A percentile compares a stretch with the other conserved stretches of the same genome.
Conservation (phyloP, 2,888 invertebrate genomes). For the Acronicta psi region DNA sequence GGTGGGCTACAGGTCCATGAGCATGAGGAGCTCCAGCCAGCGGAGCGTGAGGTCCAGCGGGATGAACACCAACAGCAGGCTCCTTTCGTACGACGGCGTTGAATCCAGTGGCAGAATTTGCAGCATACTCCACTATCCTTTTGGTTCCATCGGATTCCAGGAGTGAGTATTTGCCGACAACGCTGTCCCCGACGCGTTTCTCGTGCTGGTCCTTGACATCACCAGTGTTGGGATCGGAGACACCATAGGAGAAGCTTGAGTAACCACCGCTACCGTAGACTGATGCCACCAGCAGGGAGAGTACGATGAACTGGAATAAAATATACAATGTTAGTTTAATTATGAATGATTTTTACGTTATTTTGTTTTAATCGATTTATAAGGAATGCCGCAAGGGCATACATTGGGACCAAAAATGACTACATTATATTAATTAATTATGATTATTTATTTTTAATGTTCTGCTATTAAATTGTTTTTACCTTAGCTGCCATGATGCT, state of each 20-base stretch:
- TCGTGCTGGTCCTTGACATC: slow-evolving; percentile 86
- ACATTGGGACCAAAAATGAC: background rate
- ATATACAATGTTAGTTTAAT: slow-evolving; percentile 29
- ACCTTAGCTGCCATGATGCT: slow-evolving; percentile 75
- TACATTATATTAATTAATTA: background rate
- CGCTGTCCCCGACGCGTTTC: slow-evolving; percentile 89
- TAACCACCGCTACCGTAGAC: slow-evolving; percentile 68
- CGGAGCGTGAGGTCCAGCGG: slow-evolving; percentile 38
- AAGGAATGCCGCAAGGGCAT: slow-evolving; percentile 6
- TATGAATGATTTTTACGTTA: background rate
- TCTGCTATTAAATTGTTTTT: slow-evolving; percentile 40
- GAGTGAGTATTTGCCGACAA: slow-evolving; percentile 84
- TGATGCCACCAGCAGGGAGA: slow-evolving; percentile 69
- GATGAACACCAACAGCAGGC: slow-evolving; percentile 63
- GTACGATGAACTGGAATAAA: slow-evolving; percentile 73
- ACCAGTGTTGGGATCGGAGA: slow-evolving; percentile 77
- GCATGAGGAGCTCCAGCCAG: slow-evolving; percentile 39
- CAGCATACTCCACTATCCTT: slow-evolving; percentile 88
- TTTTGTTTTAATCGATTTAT: background rate
- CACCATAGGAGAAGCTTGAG: slow-evolving; percentile 77
- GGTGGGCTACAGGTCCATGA: slow-evolving; percentile 54
- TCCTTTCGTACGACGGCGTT: slow-evolving; percentile 76
- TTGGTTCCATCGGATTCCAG: slow-evolving; percentile 89
- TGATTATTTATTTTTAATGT: background rate
- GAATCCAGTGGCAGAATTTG: slow-evolving; percentile 74